A percentile compares a stretch with the other conserved stretches of the same genome.
phyloP scores from a whole-genome alignment of 2,888 invertebrate species.

The Phortica okadai region DNA sequence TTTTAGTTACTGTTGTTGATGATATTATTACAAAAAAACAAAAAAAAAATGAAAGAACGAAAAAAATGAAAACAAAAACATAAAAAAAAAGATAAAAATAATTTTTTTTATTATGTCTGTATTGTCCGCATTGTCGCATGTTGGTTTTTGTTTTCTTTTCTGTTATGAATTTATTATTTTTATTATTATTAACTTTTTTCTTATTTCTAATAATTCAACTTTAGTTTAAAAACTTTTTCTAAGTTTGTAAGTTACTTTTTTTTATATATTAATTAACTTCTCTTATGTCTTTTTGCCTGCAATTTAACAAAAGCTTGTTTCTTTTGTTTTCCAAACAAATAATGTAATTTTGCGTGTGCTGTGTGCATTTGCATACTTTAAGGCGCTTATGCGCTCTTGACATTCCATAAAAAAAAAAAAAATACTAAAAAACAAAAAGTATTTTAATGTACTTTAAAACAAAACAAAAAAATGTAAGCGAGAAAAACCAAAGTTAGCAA shows the following conservation, averaged over 20 bases:
- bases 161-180: slow-evolving; percentile 20
- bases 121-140: neutral
- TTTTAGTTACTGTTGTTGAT: slow-evolving; percentile 55
- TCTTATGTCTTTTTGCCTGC: neutral
- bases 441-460: slow-evolving; percentile 21
- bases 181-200: neutral
- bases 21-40: slow-evolving; percentile 41
- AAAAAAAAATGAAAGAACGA: too few relatives aligned
- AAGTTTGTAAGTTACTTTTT: neutral
- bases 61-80: too few relatives aligned
- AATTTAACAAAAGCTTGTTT: neutral
- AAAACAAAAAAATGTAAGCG: slow-evolving; percentile 27
- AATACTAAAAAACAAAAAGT: slow-evolving; percentile 14
- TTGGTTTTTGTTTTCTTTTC: neutral
- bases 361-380: slow-evolving; percentile 36
- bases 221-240: neutral
- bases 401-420: slow-evolving; percentile 48
- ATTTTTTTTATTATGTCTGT: too few relatives aligned
- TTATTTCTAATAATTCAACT: neutral
- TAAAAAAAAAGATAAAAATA: too few relatives aligned
- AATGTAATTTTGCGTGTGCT: slow-evolving; percentile 4
- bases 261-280: slow-evolving; percentile 38
- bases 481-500: neutral
- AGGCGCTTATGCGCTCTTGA: slow-evolving; percentile 46
- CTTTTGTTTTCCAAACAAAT: neutral